Evolutionary conservation across 2,888 invertebrate species (phyloP).

Genomic region (Heliconius sara): DNA sequence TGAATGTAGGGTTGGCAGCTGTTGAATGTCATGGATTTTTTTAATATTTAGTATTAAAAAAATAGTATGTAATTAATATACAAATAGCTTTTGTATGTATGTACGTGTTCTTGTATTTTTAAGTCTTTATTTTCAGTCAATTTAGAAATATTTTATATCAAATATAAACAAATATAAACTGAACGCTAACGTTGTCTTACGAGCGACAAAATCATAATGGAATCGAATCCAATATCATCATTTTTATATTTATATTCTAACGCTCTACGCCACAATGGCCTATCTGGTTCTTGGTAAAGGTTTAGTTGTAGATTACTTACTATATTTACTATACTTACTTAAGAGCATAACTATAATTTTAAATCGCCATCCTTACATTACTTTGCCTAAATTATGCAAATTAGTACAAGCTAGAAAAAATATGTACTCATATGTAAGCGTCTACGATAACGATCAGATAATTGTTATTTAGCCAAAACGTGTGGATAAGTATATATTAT

Average conservation of each 20-base stretch:
- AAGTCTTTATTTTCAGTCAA: too few species aligned
- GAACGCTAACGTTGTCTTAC: background rate
- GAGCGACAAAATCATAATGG: background rate
- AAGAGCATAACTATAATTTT: background rate
- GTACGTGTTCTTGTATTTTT: too few species aligned
- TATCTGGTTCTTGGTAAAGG: background rate
- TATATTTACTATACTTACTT: too few species aligned
- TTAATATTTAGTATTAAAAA: background rate
- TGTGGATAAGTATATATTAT: slow-evolving; percentile 40
- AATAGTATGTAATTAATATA: too few species aligned
- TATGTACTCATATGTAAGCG: background rate
- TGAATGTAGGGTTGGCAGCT: slow-evolving; percentile 56
- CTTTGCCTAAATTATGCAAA: slow-evolving; percentile 12
- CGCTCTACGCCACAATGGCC: background rate
- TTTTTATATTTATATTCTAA: background rate
- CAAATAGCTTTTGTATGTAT: too few species aligned
- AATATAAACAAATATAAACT: too few species aligned
- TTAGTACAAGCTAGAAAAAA: slow-evolving; percentile 8
- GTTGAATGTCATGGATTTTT: background rate
- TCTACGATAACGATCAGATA: slow-evolving; percentile 29
- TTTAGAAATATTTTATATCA: too few species aligned
- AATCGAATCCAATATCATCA: background rate
- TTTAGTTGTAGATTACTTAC: background rate
- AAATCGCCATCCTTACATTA: background rate
- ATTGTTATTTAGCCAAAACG: slow-evolving; percentile 31